These are phyloP conservation scores for Pluvialis apricaria DNA, from an alignment of 2,113 vertebrate species.

Conservation along the genomic window DNA sequence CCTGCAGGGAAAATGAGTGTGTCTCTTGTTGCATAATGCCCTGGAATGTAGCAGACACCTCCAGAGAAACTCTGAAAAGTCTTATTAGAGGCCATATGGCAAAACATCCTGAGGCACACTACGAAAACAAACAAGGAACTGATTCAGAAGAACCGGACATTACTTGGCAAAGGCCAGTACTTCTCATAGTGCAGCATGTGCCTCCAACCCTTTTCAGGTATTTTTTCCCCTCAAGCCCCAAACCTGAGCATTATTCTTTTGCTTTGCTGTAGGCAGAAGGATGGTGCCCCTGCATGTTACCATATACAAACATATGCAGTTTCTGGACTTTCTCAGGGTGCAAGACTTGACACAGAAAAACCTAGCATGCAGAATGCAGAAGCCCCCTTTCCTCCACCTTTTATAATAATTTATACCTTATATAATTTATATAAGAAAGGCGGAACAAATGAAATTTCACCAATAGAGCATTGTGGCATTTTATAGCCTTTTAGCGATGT, in stretches of 20 bases:
- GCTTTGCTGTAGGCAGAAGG: neutral
- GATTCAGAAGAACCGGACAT: neutral
- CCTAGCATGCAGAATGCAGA: neutral
- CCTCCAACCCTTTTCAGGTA: neutral
- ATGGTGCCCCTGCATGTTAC: neutral
- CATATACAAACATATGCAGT: accelerated
- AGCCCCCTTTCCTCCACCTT: neutral
- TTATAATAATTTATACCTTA: neutral
- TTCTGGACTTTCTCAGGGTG: neutral
- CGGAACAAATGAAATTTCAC: neutral
- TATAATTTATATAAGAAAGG: neutral
- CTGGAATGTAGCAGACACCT: neutral
- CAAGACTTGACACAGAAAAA: neutral
- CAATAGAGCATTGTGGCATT: neutral
- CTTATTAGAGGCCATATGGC: neutral
- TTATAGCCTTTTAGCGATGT: neutral
- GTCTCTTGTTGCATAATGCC: too few species aligned
- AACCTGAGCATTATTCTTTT: neutral
- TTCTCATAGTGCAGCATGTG: accelerated
- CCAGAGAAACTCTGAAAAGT: neutral
- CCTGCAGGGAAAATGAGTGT: neutral
- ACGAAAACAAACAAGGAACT: neutral
- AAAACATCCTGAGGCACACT: neutral
- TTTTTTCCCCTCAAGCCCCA: neutral
- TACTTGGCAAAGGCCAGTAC: neutral